Evolutionary conservation across 2,888 invertebrate species (phyloP).

Genomic region (Morinoia aosen): DNA sequence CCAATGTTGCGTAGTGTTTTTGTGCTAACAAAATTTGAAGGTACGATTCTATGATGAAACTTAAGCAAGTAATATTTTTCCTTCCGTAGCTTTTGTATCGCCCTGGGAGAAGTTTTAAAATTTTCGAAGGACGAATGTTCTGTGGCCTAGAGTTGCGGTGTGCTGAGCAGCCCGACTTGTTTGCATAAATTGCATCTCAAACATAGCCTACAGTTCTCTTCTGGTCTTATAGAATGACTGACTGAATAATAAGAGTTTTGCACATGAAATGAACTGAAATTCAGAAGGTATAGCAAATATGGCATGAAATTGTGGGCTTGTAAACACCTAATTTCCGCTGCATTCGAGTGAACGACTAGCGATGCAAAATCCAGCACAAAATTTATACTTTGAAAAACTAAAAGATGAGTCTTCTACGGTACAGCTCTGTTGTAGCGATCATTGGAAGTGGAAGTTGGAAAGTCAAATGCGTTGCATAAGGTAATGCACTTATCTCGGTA

Average conservation of each 20-base stretch:
- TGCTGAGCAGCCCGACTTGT: not conserved
- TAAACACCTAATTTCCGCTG: not conserved
- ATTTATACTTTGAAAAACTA: not conserved
- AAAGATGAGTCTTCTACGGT: not conserved
- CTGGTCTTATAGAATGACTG: not conserved
- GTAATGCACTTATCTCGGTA: conserved; percentile 12
- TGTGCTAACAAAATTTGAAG: not conserved
- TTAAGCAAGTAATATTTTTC: not conserved
- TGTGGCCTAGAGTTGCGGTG: not conserved
- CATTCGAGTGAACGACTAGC: not conserved
- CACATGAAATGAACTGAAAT: not conserved
- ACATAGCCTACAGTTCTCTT: not conserved
- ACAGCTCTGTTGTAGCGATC: not conserved
- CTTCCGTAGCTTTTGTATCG: not conserved
- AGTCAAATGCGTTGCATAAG: not conserved
- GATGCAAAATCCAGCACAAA: not conserved
- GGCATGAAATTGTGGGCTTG: not conserved
- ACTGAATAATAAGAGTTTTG: not conserved
- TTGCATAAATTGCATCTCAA: not conserved
- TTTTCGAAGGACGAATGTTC: not conserved
- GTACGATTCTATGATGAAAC: not conserved
- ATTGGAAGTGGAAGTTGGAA: not conserved
- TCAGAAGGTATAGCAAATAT: not conserved
- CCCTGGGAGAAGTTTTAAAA: not conserved
- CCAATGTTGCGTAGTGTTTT: not conserved